Evolutionary conservation across 1,140 invertebrate species (phyloP), one percentile per base, ranked within the genome.

Genomic region (Pararge aegeria): DNA sequence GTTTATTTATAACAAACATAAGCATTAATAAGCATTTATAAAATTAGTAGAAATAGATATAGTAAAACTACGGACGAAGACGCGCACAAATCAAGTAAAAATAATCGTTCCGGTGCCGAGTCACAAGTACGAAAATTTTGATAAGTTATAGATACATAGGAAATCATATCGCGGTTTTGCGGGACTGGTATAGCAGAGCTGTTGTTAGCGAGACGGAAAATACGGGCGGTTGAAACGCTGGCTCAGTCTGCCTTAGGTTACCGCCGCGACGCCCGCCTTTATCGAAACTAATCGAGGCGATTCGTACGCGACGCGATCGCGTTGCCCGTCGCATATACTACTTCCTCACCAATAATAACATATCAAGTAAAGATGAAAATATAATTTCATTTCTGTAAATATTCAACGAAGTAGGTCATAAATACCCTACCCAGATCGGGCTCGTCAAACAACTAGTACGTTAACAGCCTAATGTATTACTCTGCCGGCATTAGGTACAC

Each of bases 221-320:
- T 20, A 15, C 52, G 52, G 52, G 38, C 38, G 37, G 12, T 20
- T 12, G 18, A 42, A 21, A 42, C 21, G 30, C 34, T 9, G 10
- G 38, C 15, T 54, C 52, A 58, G 56, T 58, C 48, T 20, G 24
- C 27, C 37, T 6, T 20, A 10, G 56, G 18, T 40, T 37, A 29
- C 37, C 9, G 38, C 20, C 52, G 52, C 13, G 51, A 34, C 27
- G 62, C 46, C 34, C 52, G 52, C 52, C 15, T 54, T 34, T 13
- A n/a, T 46, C 18, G 13, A 18, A 16, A 0, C 5, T 15, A 34
- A n/a, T 18, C 13, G 13, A 10, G 6, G 20, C 16, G 10, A 7
- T 44, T 44, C 12, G 34, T 21, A 18, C 21, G 12, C 46, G 12
- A 34, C 13, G 48, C 20, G 5, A 16, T 38, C 34, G 59, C 16